Conservation (phyloP, 1,140 invertebrate genomes). For the Rhagoletis pomonella region DNA sequence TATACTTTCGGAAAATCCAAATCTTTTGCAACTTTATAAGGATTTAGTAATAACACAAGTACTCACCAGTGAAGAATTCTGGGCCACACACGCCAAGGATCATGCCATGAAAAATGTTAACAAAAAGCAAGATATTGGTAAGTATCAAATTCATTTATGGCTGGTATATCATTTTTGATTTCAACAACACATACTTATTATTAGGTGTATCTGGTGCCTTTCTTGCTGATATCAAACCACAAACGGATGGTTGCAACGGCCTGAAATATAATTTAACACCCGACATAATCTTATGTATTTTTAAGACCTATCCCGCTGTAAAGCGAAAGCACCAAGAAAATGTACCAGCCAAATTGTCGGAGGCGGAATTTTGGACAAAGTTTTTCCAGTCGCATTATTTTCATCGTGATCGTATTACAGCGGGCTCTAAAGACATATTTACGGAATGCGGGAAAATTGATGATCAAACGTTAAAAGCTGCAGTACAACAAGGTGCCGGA, state of each 20-base stretch:
- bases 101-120: conserved; percentile 84
- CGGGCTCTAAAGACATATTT: conserved; percentile 94
- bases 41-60: conserved; percentile 96
- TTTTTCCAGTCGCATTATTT: conserved; percentile 99
- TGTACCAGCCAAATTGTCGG: conserved; percentile 95
- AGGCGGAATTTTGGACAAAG: conserved; percentile 98
- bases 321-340: conserved; percentile 97
- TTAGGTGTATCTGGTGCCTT: conserved; percentile 90
- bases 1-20: conserved; percentile 88
- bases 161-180: conserved; percentile 41
- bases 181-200: conserved; percentile 44
- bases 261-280: conserved; percentile 97
- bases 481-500: conserved; percentile 84
- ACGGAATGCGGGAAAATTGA: conserved; percentile 97
- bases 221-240: conserved; percentile 95
- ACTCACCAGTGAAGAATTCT: conserved; percentile 96
- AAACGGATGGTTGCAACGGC: conserved; percentile 97
- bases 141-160: conserved; percentile 62
- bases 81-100: conserved; percentile 89
- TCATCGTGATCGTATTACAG: conserved; percentile 93
- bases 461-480: conserved; percentile 89
- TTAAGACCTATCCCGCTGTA: conserved; percentile 99
- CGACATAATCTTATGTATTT: conserved; percentile 98
- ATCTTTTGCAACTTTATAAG: conserved; percentile 88
- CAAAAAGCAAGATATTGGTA: conserved; percentile 88